These are phyloP conservation scores for Ceratothoa steindachneri DNA, from an alignment of 2,888 invertebrate species.

Conservation along the genomic window DNA sequence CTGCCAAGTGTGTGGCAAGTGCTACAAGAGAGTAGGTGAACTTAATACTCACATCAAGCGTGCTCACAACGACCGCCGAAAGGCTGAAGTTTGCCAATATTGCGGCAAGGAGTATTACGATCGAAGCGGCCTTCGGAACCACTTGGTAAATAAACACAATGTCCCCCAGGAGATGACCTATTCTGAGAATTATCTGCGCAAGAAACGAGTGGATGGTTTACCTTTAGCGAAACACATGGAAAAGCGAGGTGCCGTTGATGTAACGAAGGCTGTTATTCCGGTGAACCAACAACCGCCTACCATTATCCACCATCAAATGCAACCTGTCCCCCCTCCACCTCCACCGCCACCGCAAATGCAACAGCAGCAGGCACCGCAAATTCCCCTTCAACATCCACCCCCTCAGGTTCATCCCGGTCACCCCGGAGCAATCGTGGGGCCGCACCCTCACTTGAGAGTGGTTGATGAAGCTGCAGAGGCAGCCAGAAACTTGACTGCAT, in stretches of 20 bases:
- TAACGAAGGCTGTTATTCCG: slow-evolving; percentile 13
- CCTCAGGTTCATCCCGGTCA: slow-evolving; percentile 19
- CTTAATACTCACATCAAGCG: slow-evolving; percentile 46
- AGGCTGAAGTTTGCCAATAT: slow-evolving; percentile 44
- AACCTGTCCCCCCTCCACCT: slow-evolving; percentile 20
- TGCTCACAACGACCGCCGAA: slow-evolving; percentile 46
- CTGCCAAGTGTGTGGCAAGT: slow-evolving; percentile 44
- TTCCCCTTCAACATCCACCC: slow-evolving; percentile 10
- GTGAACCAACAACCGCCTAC: slow-evolving; percentile 20
- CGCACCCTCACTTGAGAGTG: neutral
- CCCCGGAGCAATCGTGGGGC: neutral
- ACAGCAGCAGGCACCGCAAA: slow-evolving; percentile 27
- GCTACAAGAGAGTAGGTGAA: slow-evolving; percentile 46
- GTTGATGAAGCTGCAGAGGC: slow-evolving; percentile 42
- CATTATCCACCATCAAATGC: slow-evolving; percentile 30
- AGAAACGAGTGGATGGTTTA: slow-evolving; percentile 43
- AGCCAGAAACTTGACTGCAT: slow-evolving; percentile 33
- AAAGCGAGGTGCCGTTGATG: slow-evolving; percentile 24
- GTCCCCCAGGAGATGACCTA: slow-evolving; percentile 47
- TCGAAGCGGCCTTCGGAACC: slow-evolving; percentile 46
- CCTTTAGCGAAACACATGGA: slow-evolving; percentile 44
- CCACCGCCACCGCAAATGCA: slow-evolving; percentile 25
- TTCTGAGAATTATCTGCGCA: slow-evolving; percentile 44
- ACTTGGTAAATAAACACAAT: slow-evolving; percentile 46
- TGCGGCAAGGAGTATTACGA: slow-evolving; percentile 47